Evolutionary conservation across 2,888 invertebrate genomes (phyloP).

Genomic region (Ormia ochracea): DNA sequence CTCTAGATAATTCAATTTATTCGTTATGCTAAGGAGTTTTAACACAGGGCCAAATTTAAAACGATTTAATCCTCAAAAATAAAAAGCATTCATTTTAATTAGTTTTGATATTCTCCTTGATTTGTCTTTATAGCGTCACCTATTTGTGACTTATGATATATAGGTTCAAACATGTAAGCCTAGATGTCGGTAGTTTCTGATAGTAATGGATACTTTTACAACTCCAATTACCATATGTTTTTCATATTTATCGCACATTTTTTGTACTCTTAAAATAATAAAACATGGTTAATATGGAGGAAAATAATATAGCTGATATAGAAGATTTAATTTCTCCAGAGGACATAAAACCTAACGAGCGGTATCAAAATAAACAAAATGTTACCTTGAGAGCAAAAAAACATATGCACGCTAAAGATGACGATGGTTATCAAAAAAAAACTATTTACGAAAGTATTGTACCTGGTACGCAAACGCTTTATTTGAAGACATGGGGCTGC

Average conservation of each 20-base stretch:
- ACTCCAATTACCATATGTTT: too few species aligned
- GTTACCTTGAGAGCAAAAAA: constrained; percentile 83
- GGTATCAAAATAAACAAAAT: constrained; percentile 84
- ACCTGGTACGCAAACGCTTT: constrained; percentile 87
- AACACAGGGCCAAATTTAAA: too few species aligned
- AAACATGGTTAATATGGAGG: constrained; percentile 55
- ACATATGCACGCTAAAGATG: constrained; percentile 66
- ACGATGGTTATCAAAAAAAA: constrained; percentile 72
- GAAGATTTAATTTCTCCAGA: constrained; percentile 89
- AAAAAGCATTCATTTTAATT: too few species aligned
- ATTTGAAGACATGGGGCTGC: constrained; percentile 97
- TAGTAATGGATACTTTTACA: too few species aligned
- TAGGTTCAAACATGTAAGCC: too few species aligned
- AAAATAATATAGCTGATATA: constrained; percentile 83
- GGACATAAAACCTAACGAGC: constrained; percentile 87
- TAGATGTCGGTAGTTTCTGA: too few species aligned
- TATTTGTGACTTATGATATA: too few species aligned
- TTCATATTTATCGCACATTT: neutral
- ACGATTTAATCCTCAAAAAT: too few species aligned
- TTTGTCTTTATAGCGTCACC: too few species aligned
- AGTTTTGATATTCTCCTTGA: too few species aligned
- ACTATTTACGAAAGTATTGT: constrained; percentile 80
- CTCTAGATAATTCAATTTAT: too few species aligned
- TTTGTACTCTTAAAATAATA: neutral
- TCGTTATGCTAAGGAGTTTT: too few species aligned